These are phyloP conservation scores for Megalops atlanticus DNA, from an alignment of 2,113 vertebrate species.

Conservation along the genomic window DNA sequence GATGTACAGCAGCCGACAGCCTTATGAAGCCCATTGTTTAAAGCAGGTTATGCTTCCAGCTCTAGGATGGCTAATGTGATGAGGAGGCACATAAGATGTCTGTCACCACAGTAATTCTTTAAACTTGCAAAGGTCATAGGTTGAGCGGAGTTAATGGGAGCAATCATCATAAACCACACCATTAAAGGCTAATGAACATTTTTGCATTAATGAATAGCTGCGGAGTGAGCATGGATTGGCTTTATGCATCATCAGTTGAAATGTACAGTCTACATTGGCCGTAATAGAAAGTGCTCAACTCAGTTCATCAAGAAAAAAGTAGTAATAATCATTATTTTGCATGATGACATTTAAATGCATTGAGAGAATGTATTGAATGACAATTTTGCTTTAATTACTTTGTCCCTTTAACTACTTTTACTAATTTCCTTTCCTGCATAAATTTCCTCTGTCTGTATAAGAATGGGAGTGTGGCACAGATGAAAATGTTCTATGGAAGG, in stretches of 20 bases:
- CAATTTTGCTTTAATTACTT: not conserved
- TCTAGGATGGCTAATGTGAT: not conserved
- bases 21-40: not conserved
- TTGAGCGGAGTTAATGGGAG: constrained; percentile 21
- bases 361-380: not conserved
- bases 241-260: not conserved
- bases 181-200: constrained; percentile 31
- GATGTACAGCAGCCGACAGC: not conserved
- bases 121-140: not conserved
- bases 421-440: not conserved
- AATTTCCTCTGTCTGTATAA: not conserved
- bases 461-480: not conserved
- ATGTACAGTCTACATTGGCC: not conserved
- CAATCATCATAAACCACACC: constrained; percentile 22
- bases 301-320: not conserved
- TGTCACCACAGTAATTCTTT: not conserved
- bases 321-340: no score
- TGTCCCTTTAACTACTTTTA: not conserved
- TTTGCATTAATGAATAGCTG: constrained; percentile 7
- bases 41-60: not conserved
- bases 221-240: not conserved
- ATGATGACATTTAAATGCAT: not conserved
- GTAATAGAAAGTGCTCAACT: not conserved
- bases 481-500: not conserved
- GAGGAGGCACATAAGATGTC: not conserved